Evolutionary conservation across 1,140 invertebrate species (phyloP).

Genomic region (Pomacea maculata): DNA sequence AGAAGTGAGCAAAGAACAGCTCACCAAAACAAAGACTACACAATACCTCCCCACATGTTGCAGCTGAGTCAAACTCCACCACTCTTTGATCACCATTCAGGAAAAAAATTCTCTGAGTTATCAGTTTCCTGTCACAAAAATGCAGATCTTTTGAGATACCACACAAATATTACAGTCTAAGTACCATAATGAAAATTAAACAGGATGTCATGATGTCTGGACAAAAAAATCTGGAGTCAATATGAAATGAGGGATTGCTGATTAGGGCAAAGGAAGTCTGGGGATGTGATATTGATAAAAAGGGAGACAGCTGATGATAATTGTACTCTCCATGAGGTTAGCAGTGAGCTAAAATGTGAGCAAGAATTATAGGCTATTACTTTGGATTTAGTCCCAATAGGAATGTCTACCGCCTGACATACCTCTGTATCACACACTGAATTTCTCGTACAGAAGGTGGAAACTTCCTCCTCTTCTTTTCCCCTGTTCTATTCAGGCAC

Average conservation of each 20-base stretch:
- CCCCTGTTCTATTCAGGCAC: constrained; percentile 85
- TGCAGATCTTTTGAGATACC: neutral
- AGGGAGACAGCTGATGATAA: too few species aligned
- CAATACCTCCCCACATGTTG: constrained; percentile 82
- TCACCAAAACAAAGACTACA: neutral
- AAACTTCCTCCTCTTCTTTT: constrained; percentile 86
- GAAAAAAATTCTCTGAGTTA: constrained; percentile 91
- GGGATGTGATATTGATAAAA: too few species aligned
- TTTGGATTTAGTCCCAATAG: too few species aligned
- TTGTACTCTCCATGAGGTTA: too few species aligned
- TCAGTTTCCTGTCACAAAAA: constrained; percentile 73
- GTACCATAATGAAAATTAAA: too few species aligned
- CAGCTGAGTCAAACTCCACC: constrained; percentile 93
- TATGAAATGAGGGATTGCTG: too few species aligned
- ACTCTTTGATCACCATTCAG: constrained; percentile 95
- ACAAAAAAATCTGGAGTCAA: too few species aligned
- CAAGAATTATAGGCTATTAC: neutral
- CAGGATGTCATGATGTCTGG: too few species aligned
- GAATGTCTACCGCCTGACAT: neutral
- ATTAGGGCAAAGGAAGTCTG: too few species aligned
- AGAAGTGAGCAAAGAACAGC: too few species aligned
- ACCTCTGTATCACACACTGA: constrained; percentile 85
- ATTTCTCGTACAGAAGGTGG: constrained; percentile 94
- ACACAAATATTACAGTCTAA: too few species aligned
- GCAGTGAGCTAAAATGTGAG: too few species aligned